Evolutionary conservation across 1,140 invertebrate genomes (phyloP).

Genomic region (Melipona quadrifasciata): DNA sequence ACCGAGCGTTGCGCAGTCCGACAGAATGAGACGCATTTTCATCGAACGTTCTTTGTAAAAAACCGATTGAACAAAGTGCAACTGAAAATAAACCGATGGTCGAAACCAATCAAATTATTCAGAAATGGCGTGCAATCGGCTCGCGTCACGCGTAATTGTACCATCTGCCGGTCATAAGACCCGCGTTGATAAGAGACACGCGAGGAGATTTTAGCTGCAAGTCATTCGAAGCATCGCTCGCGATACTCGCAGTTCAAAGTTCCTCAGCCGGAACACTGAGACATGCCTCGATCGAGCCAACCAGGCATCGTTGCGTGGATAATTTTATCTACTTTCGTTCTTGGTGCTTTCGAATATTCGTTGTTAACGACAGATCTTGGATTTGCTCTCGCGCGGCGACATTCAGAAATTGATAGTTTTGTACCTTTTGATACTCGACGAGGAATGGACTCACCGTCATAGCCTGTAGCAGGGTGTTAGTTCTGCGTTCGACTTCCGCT

Average conservation of each 20-base stretch:
- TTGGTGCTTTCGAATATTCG: background rate
- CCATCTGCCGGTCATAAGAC: conserved; percentile 21
- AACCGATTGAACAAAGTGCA: background rate
- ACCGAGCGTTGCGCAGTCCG: too few relatives aligned
- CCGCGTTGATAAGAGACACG: background rate
- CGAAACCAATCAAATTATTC: conserved; percentile 7
- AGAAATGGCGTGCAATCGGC: background rate
- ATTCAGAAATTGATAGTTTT: too few relatives aligned
- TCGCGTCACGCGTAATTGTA: conserved; percentile 42
- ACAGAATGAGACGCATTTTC: background rate
- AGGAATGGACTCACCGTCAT: conserved; percentile 87
- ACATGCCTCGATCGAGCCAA: background rate
- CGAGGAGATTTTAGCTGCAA: conserved; percentile 19
- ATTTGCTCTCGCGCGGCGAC: background rate
- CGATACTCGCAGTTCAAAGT: conserved; percentile 39
- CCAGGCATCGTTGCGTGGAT: background rate
- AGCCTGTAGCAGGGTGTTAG: conserved; percentile 85
- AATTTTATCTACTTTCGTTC: background rate
- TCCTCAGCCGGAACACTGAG: background rate
- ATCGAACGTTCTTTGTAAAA: background rate
- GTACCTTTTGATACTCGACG: too few relatives aligned
- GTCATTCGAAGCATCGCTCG: background rate
- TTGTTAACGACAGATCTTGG: background rate
- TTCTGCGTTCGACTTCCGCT: conserved; percentile 87
- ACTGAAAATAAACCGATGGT: background rate